A percentile compares a stretch with the other conserved stretches of the same genome.
These are phyloP conservation scores for Orchesella flavescens DNA, from an alignment of 2,888 invertebrate genomes.

Conservation along the genomic window DNA sequence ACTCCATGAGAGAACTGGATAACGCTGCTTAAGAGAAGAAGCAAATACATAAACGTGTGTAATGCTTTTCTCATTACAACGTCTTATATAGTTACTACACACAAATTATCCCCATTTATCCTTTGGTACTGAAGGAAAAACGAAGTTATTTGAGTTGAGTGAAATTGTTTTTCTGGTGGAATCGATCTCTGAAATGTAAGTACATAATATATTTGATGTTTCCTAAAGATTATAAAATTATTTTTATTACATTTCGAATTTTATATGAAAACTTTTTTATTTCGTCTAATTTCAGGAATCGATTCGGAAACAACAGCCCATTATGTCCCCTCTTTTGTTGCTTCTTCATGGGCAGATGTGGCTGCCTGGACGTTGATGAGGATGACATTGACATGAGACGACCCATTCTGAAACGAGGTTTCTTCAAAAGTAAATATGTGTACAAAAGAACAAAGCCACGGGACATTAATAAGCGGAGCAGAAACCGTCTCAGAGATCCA, in stretches of 20 bases:
- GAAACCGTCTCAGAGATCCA: not conserved
- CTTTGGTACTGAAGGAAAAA: too few relatives aligned
- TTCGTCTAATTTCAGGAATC: conserved; percentile 42
- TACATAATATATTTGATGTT: not conserved
- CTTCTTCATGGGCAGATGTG: conserved; percentile 40
- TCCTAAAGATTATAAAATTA: not conserved
- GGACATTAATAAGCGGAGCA: conserved; percentile 21
- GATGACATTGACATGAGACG: conserved; percentile 48
- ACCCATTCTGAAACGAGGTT: conserved; percentile 32
- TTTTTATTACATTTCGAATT: not conserved
- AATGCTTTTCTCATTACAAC: too few relatives aligned
- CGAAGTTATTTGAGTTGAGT: too few relatives aligned
- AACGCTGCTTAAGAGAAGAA: too few relatives aligned
- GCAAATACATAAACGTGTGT: too few relatives aligned
- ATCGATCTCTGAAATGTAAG: too few relatives aligned
- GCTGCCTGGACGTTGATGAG: conserved; percentile 32
- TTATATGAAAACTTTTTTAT: conserved; percentile 1
- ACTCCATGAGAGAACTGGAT: too few relatives aligned
- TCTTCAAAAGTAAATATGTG: conserved; percentile 17
- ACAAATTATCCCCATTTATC: too few relatives aligned
- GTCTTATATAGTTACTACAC: too few relatives aligned
- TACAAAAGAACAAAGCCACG: conserved; percentile 40
- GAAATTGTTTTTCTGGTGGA: too few relatives aligned
- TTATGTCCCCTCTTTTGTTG: conserved; percentile 59
- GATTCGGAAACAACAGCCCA: conserved; percentile 48